Conservation (phyloP, 2,113 vertebrate species). For the Marmota flaviventris region DNA sequence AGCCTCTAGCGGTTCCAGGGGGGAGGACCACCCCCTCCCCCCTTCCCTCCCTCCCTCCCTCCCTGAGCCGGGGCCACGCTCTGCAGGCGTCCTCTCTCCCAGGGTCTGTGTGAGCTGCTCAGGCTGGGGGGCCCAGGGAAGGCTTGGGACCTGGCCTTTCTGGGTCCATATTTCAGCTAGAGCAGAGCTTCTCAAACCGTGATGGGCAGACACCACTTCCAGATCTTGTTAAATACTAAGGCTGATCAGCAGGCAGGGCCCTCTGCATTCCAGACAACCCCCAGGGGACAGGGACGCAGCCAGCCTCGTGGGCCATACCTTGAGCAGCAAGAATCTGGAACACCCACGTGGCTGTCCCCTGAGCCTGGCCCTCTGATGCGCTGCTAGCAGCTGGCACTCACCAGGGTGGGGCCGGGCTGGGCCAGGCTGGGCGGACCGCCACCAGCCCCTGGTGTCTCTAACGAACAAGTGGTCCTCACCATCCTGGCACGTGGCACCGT, state of each 20-base stretch:
- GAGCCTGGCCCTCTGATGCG: not conserved
- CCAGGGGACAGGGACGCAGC: not conserved
- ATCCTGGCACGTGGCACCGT: constrained; percentile 64
- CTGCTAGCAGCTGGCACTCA: constrained; percentile 64
- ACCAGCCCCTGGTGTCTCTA: constrained; percentile 41
- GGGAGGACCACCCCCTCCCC: not conserved
- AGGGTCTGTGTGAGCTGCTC: not conserved
- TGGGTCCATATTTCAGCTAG: not conserved
- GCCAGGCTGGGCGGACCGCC: constrained; percentile 56
- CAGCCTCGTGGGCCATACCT: not conserved
- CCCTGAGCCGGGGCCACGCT: not conserved
- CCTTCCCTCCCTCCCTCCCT: not conserved
- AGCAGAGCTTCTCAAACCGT: not conserved
- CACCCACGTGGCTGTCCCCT: not conserved
- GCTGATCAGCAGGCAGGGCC: not conserved
- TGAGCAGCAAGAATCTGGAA: not conserved
- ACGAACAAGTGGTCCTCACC: constrained; percentile 67
- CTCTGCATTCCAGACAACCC: not conserved
- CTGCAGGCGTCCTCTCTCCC: not conserved
- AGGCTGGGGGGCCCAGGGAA: not conserved
- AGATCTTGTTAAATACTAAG: not conserved
- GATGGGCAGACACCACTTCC: not conserved
- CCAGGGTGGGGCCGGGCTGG: constrained; percentile 51
- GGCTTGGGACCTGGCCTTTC: not conserved
- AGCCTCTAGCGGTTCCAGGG: constrained; percentile 72